Evolutionary conservation across 2,888 invertebrate genomes (phyloP).

Genomic region (Drosophila tripunctata): DNA sequence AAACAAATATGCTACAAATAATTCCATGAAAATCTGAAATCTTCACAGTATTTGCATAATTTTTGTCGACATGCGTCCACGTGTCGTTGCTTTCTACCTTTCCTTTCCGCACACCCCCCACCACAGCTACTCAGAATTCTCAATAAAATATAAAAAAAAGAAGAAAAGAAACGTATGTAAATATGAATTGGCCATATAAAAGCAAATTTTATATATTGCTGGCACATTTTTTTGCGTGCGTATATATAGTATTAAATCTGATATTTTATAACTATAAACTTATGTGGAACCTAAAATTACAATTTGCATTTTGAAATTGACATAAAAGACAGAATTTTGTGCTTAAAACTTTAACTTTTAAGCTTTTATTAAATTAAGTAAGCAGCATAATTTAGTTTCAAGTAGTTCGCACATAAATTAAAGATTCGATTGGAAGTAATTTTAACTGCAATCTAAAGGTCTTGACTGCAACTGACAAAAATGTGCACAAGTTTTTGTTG

Average conservation of each 20-base stretch:
- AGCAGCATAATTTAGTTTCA: too few species aligned
- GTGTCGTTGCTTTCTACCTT: slow-evolving; percentile 25
- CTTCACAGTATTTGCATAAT: slow-evolving; percentile 45
- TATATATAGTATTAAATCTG: background rate
- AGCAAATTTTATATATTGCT: slow-evolving; percentile 22
- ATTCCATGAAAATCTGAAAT: slow-evolving; percentile 45
- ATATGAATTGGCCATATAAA: slow-evolving; percentile 1
- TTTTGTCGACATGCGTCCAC: slow-evolving; percentile 40
- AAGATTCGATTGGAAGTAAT: background rate
- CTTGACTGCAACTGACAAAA: background rate
- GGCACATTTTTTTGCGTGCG: slow-evolving; percentile 8
- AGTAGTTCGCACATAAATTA: background rate
- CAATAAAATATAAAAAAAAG: slow-evolving; percentile 2
- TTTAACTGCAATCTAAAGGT: background rate
- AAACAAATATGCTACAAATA: slow-evolving; percentile 47
- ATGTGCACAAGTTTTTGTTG: slow-evolving; percentile 1
- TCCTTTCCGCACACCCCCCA: background rate
- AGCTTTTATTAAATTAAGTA: too few species aligned
- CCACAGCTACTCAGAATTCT: background rate
- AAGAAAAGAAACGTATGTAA: background rate
- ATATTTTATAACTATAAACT: background rate
- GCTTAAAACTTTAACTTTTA: too few species aligned
- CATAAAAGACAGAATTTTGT: too few species aligned
- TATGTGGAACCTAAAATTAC: too few species aligned
- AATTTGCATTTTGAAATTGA: too few species aligned